Base-by-base conservation (phyloP, 2,113 vertebrate genomes). In the Podarcis raffonei region DNA sequence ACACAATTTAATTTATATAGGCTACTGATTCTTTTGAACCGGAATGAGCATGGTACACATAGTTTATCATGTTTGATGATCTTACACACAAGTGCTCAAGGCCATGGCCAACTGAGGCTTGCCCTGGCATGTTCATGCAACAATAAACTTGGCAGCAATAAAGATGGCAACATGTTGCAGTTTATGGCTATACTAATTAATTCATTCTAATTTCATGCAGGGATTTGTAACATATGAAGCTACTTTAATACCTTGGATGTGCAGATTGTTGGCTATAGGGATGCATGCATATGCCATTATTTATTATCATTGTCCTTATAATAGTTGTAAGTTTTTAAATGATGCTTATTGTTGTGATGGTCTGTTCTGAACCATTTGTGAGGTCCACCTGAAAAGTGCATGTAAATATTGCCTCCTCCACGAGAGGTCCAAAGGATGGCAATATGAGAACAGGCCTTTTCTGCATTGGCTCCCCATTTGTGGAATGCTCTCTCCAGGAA, bases 1-100 rank as follows among this genome's bases (percentile, higher is more conserved):
- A 6, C 80, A 25, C 82, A 94, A 95, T 89, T 89, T 81, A 87
- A 88, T 86, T 94, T 91, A 7, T 65, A 32, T 48, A 39, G 39
- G 39, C 59, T 68, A 77, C 59, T 84, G 72, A 6, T 68, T 20
- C 42, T 78, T 77, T 20, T 83, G n/a, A 22, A 8, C n/a, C 48
- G 4, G 72, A 75, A 83, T 32, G 39, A 77, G 20, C 72, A 53
- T 83, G 39, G 30, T 53, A 65, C 30, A 12, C 37, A n/a, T 77
- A 57, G 59, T 7, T 35, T 32, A 5, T 62, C 32, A 18, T 62
- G 6, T 81, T 62, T 88, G 35, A 53, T 86, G 32, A 59, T 68
- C 27, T 59, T 80, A 66, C 22, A 65, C 25, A 16, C 16, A 37
- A 12, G 59, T 77, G 57, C 20, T 68, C 18, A 65, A 83, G 57